Evolutionary conservation across 2,888 invertebrate genomes (phyloP).

Genomic region (Cosmopolites sordidus): DNA sequence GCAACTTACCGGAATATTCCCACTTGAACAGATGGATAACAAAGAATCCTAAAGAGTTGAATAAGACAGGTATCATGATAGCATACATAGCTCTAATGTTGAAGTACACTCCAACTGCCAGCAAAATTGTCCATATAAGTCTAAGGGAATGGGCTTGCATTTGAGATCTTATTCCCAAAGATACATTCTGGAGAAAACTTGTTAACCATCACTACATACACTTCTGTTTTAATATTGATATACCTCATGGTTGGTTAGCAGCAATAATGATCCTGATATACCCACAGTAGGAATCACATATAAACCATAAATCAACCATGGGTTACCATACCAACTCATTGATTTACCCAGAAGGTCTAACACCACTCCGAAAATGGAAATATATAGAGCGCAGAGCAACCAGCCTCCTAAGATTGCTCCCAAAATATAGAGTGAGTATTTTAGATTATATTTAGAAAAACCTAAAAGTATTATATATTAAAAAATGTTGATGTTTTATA

Average conservation of each 20-base stretch:
- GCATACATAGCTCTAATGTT: slow-evolving; percentile 42
- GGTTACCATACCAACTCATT: slow-evolving; percentile 41
- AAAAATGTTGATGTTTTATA: background rate
- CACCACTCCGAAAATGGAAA: slow-evolving; percentile 28
- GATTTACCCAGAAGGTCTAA: slow-evolving; percentile 32
- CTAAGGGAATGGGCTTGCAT: slow-evolving; percentile 40
- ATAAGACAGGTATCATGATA: slow-evolving; percentile 41
- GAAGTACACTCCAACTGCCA: slow-evolving; percentile 37
- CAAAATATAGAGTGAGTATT: slow-evolving; percentile 28
- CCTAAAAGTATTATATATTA: slow-evolving; percentile 30
- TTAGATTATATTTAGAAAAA: slow-evolving; percentile 27
- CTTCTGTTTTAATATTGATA: slow-evolving; percentile 3
- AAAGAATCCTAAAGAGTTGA: slow-evolving; percentile 39
- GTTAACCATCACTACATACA: too few species aligned
- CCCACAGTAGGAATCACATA: slow-evolving; percentile 36
- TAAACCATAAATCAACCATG: slow-evolving; percentile 37
- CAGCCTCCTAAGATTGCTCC: slow-evolving; percentile 34
- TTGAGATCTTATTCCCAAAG: slow-evolving; percentile 36
- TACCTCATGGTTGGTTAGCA: slow-evolving; percentile 33
- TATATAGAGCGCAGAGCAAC: slow-evolving; percentile 29
- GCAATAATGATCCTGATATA: slow-evolving; percentile 27
- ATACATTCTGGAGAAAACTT: slow-evolving; percentile 37
- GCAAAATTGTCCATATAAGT: slow-evolving; percentile 42
- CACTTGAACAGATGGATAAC: slow-evolving; percentile 33
- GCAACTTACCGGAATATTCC: slow-evolving; percentile 37